Base-by-base conservation (phyloP, 2,797 vertebrate genomes). In the Catamblyrhynchus diadema region DNA sequence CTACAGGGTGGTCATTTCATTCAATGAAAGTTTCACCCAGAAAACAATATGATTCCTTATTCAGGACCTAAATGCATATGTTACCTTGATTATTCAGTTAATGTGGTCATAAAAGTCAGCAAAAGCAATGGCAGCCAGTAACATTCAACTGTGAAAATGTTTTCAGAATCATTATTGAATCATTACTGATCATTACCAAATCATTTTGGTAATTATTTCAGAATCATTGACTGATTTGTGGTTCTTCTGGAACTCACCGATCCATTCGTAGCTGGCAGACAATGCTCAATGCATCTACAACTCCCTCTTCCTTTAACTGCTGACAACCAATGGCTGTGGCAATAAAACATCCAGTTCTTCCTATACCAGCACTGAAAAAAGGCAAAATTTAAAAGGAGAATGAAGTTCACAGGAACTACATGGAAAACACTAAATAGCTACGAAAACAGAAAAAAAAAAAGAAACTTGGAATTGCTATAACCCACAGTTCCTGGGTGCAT, bases 331-430 rank as follows among this genome's bases (percentile, higher is more conserved):
- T 99, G 39, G 98, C 98, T 0, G 98, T 99, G 72, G 99, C 99
- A 59, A 99, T 99, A 96, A 99, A 99, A 95, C 99, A 99, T n/a
- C 99, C 99, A 0, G 99, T 99, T 86, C 99, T 99, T 60, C 99
- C 99, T 86, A 99, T 99, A 88, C 99, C 99, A 57, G 99, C 99
- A 80, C 99, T 99, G 96, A 78, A 97, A 97, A 64, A 92, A 88
- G 88, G 73, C 45, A 93, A 80, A 65, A 81, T 70, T 70, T 61
- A 71, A 30, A 15, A 39, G 6, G 23, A 11, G n/a, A 53, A 51
- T 59, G 30, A 48, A 85, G 35, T 53, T 73, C 51, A 67, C 27
- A 44, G 21, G 9, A 81, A 8, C 78, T 62, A 45, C 51, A 9
- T 25, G 19, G 33, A 93, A 81, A 90, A 73, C 28, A 60, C 23